Base-by-base conservation (phyloP, 2,888 invertebrate genomes). In the Hyposoter didymator region DNA sequence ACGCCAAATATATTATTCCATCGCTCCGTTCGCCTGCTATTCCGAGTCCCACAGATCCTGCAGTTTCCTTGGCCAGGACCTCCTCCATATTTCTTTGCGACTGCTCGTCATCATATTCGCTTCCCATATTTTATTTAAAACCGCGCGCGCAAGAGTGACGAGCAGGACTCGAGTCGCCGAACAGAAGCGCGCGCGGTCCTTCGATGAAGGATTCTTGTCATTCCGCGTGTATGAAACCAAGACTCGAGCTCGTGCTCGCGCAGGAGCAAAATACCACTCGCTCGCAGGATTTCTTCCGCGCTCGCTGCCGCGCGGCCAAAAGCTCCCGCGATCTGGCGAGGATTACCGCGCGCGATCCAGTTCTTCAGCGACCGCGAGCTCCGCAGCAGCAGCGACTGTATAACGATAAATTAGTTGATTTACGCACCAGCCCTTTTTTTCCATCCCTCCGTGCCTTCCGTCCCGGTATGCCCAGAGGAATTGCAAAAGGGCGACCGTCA, bases 401-500 rank as follows among this genome's bases (percentile, higher is more conserved):
- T 35, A 35, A 93, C 92, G 88, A 92, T 93, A 92, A 94, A 93
- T 93, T 92, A 91, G 91, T 92, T 93, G 93, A 93, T 93, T 94
- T 93, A 92, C 92, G 91, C 91, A 87, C 82, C 87, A 74, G 69
- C 69, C 67, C 59, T 22, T 35, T 59, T 19, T 28, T n/a, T 28
- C 12, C 76, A 49, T 67, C 35, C 47, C 52, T 17, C 47, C 47
- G 0, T 32, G 47, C 8, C 28, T n/a, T 73, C 55, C 19, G 17
- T 75, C 43, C 22, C 43, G 55, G 62, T 62, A 72, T 72, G 72
- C 39, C 19, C 22, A 14, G 39, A 64, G 66, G 19, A 39, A 52
- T 32, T 55, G 49, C 66, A 47, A 14, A 49, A 45, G 59, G 47
- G 4, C 59, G 55, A 19, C 14, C 69, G 59, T 70, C 59, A 28